Evolutionary conservation across 2,113 vertebrate genomes (phyloP).

Genomic region (Austrofundulus limnaeus): DNA sequence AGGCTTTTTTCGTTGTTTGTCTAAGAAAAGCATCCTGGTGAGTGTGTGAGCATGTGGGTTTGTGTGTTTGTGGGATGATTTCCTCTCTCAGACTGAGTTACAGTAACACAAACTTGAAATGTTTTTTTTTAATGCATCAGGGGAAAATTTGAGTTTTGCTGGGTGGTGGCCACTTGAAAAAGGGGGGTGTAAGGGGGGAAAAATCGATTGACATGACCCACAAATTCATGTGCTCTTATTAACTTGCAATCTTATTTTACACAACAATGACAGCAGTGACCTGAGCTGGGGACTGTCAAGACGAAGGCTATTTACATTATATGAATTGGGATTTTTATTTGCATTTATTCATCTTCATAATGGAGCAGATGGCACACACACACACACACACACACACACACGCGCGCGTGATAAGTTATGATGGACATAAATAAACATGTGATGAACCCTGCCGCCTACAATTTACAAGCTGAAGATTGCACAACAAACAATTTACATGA

Average conservation of each 20-base stretch:
- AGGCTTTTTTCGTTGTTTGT: slow-evolving; percentile 36
- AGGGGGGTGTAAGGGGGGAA: slow-evolving; percentile 46
- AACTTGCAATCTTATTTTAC: slow-evolving; percentile 69
- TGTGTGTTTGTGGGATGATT: slow-evolving; percentile 30
- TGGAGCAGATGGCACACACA: slow-evolving; percentile 64
- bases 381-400: slow-evolving; percentile 11
- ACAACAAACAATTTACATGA: slow-evolving; percentile 30
- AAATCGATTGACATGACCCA: slow-evolving; percentile 80
- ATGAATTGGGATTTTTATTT: slow-evolving; percentile 75
- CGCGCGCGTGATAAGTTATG: not conserved
- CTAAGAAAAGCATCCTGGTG: slow-evolving; percentile 39
- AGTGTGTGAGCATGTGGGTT: slow-evolving; percentile 28
- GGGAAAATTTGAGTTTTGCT: slow-evolving; percentile 28
- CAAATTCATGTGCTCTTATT: slow-evolving; percentile 78
- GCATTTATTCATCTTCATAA: slow-evolving; percentile 63
- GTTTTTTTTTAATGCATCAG: slow-evolving; percentile 33
- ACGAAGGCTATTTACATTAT: slow-evolving; percentile 72
- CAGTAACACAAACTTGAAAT: slow-evolving; percentile 57
- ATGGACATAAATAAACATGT: slow-evolving; percentile 19
- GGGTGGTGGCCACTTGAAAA: slow-evolving; percentile 27
- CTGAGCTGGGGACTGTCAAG: slow-evolving; percentile 57
- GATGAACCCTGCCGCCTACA: slow-evolving; percentile 15
- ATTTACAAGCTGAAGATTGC: slow-evolving; percentile 34
- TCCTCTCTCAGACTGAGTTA: slow-evolving; percentile 37
- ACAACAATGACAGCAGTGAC: slow-evolving; percentile 58